phyloP scores from a whole-genome alignment of 1,140 invertebrate species.

The Pogonomyrmex barbatus region DNA sequence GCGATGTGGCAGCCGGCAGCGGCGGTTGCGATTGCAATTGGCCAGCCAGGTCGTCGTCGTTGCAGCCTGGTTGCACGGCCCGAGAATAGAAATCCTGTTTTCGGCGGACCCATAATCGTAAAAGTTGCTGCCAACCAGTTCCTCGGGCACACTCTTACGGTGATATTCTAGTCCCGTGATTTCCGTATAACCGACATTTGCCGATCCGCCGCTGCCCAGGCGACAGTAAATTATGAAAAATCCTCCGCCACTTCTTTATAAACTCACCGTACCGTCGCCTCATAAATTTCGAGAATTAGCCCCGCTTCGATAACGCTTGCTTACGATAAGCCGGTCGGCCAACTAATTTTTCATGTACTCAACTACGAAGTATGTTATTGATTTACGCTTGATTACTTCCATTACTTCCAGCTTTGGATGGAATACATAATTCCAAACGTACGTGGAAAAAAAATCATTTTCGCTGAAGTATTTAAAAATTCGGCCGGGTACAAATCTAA shows the following conservation, averaged over 20 bases:
- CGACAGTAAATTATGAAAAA: background rate
- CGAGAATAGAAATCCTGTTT: slow-evolving; percentile 69
- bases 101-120: slow-evolving; percentile 61
- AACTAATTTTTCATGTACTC: background rate
- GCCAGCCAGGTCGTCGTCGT: slow-evolving; percentile 5
- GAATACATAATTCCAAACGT: background rate
- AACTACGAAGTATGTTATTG: background rate
- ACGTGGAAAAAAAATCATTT: no score
- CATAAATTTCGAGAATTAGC: background rate
- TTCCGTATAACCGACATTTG: background rate
- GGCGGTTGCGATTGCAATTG: slow-evolving; percentile 26
- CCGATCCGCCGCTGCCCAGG: background rate
- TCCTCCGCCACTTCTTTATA: background rate
- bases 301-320: background rate
- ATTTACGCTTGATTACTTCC: background rate
- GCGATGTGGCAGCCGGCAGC: background rate
- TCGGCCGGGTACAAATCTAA: no score
- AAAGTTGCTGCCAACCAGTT: slow-evolving; percentile 56
- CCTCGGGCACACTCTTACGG: slow-evolving; percentile 22
- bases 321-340: background rate
- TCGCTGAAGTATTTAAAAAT: no score
- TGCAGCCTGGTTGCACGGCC: slow-evolving; percentile 21
- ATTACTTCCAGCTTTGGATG: background rate
- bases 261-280: background rate
- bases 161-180: slow-evolving; percentile 36